These are phyloP conservation scores for Sitophilus oryzae DNA, from an alignment of 1,140 invertebrate genomes.

Conservation along the genomic window DNA sequence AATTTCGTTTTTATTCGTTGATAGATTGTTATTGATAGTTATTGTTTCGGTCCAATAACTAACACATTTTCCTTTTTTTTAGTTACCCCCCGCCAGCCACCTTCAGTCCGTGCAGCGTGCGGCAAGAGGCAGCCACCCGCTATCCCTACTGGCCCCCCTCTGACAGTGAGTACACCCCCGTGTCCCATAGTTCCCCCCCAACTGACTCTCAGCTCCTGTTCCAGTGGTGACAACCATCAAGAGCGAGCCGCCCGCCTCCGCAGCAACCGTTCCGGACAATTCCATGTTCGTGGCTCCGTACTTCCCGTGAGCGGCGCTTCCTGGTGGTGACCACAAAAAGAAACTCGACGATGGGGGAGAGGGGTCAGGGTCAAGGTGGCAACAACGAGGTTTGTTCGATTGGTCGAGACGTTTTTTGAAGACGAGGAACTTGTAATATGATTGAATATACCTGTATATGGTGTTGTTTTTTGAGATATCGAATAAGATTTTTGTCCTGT, in stretches of 20 bases:
- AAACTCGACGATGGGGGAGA: no score
- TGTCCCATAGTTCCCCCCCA: conserved; percentile 34
- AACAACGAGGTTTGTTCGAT: no score
- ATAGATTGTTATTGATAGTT: no score
- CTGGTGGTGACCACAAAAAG: no score
- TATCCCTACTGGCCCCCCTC: conserved; percentile 40
- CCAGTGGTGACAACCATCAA: conserved; percentile 37
- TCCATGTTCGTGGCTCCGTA: not conserved
- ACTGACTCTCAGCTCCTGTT: conserved; percentile 38
- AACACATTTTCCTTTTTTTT: conserved; percentile 1
- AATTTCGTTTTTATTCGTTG: no score
- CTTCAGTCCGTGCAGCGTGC: conserved; percentile 37
- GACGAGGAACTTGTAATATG: no score
- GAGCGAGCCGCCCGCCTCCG: not conserved
- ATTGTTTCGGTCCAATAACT: conserved; percentile 2
- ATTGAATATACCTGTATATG: no score
- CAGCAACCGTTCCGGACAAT: no score
- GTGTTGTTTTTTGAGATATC: no score
- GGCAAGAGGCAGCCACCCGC: conserved; percentile 35
- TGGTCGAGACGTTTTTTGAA: no score
- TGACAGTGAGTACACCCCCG: conserved; percentile 37
- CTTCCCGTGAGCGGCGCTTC: conserved; percentile 1
- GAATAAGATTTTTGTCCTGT: no score
- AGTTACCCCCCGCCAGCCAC: conserved; percentile 35
- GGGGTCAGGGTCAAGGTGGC: no score